Conservation (phyloP, 2,888 invertebrate genomes). For the Aphrophora alni region DNA sequence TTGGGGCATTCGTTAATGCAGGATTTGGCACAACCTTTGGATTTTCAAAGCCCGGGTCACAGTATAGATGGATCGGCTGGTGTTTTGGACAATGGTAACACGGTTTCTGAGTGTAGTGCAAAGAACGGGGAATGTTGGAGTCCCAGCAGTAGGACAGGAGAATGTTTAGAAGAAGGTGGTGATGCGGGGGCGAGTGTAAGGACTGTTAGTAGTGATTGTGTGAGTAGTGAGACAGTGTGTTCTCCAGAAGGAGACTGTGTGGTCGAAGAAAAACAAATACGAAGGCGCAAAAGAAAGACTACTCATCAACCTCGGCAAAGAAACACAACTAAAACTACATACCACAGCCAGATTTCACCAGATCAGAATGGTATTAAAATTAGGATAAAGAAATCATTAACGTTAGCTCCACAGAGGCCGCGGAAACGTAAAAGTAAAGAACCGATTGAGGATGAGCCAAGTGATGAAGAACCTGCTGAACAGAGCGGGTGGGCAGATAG, state of each 20-base stretch:
- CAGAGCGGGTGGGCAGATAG: constrained; percentile 64
- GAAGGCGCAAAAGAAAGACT: constrained; percentile 51
- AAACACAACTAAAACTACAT: constrained; percentile 57
- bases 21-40: neutral
- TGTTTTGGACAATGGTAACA: constrained; percentile 31
- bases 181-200: constrained; percentile 48
- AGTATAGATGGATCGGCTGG: constrained; percentile 20
- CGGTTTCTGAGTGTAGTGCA: constrained; percentile 23
- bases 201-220: constrained; percentile 51
- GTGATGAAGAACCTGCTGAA: constrained; percentile 55
- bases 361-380: constrained; percentile 73
- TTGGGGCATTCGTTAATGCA: neutral
- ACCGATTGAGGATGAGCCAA: constrained; percentile 45
- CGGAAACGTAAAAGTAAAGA: constrained; percentile 58
- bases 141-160: constrained; percentile 41
- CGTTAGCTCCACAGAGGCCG: constrained; percentile 60
- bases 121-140: constrained; percentile 50
- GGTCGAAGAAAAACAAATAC: constrained; percentile 28
- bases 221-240: constrained; percentile 49
- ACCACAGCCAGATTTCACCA: constrained; percentile 67
- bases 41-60: constrained; percentile 38
- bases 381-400: constrained; percentile 70
- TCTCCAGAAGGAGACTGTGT: constrained; percentile 41
- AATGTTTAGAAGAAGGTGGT: constrained; percentile 24
- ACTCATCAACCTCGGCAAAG: constrained; percentile 35